phyloP scores from a whole-genome alignment of 53 echinoderm and acorn worm genomes.

The Luidia sarsii region DNA sequence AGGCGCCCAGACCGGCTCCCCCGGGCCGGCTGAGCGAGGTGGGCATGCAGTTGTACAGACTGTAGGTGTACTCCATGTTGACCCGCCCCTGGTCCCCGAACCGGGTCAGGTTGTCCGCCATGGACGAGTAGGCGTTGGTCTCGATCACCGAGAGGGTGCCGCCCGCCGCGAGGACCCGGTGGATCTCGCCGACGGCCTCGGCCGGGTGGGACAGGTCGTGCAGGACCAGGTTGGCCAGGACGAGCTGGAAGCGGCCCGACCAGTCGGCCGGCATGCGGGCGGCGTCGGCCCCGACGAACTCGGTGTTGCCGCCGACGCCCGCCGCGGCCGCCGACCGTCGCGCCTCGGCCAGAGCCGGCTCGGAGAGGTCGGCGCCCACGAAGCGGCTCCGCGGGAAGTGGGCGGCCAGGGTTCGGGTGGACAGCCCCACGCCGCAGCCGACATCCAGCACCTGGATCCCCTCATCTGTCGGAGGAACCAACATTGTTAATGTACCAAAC shows the following conservation, averaged over 20 bases:
- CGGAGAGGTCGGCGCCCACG: constrained; percentile 50
- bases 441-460: constrained; percentile 66
- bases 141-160: constrained; percentile 74
- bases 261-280: constrained; percentile 51
- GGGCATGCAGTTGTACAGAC: constrained; percentile 72
- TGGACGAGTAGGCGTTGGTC: constrained; percentile 46
- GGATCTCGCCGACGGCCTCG: constrained; percentile 49
- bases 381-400: constrained; percentile 59
- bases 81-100: neutral
- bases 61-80: constrained; percentile 41
- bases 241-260: constrained; percentile 60
- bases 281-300: constrained; percentile 48
- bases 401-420: constrained; percentile 42
- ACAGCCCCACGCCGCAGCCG: constrained; percentile 58
- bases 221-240: constrained; percentile 57
- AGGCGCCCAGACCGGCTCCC: constrained; percentile 64
- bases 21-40: constrained; percentile 64
- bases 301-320: constrained; percentile 34
- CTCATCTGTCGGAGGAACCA: constrained; percentile 9
- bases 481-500: too few species aligned
- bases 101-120: constrained; percentile 37
- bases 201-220: constrained; percentile 69
- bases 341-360: constrained; percentile 17
- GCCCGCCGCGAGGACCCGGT: constrained; percentile 60
- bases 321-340: neutral